Base-by-base conservation (phyloP, 2,797 vertebrate species). In the Aselliscus stoliczkanus region DNA sequence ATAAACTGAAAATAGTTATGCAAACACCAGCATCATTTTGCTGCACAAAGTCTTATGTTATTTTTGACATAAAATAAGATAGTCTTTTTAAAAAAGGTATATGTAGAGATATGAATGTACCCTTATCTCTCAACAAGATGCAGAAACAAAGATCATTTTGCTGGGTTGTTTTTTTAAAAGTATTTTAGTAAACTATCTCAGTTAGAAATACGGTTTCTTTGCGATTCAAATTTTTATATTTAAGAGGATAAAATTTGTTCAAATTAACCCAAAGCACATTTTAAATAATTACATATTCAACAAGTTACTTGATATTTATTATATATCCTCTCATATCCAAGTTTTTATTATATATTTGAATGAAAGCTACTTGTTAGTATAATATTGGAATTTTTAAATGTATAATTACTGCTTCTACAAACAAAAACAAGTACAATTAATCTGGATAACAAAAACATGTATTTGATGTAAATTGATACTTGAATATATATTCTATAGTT, bases 241-340 rank as follows among this genome's bases (percentile, higher is more conserved):
- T 73, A 80, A 60, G 65, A 70, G 29, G 4, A 4, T 79, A 44
- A 54, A 69, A 86, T 76, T 88, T 58, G 31, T 18, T 72, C 44
- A 81, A 67, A 65, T 72, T 14, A 62, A 56, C 20, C 37, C 47
- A 90, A 23, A 90, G 13, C 39, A 86, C 5, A 75, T 96, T 92
- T 91, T 88, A 90, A 73, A 58, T 90, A 92, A 77, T 70, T 67
- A 93, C 31, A 70, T 92, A 81, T 56, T 94, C 31, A 81, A 82
- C 10, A 85, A 67, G 47, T 93, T 82, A 94, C 13, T 80, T 87
- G 44, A 44, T 89, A 82, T 80, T 88, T 93, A 62, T 87, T 23
- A 75, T 86, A 60, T 65, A 90, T 62, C 13, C 14, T 81, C 47
- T 77, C 14, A 80, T 3, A 73, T 79, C 13, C n/a, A 82, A 37